Evolutionary conservation across 2,797 vertebrate species (phyloP).

Genomic region (Uromys caudimaculatus): DNA sequence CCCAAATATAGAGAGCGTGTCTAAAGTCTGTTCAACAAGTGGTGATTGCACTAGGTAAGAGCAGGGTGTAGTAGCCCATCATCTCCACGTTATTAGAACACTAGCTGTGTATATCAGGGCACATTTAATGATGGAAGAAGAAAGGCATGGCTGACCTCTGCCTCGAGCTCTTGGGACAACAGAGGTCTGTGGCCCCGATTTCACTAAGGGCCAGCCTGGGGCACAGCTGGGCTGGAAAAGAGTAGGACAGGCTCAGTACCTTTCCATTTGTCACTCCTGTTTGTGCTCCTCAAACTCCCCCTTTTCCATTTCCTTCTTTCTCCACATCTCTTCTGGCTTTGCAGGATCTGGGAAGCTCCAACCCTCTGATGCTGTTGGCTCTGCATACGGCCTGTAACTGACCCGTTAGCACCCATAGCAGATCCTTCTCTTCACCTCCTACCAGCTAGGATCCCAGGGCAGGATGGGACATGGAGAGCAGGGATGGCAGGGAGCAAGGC

Average conservation of each 20-base stretch:
- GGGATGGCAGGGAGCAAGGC: background rate
- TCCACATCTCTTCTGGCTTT: background rate
- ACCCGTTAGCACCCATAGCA: background rate
- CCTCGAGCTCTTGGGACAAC: too few species aligned
- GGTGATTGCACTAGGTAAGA: rapidly evolving
- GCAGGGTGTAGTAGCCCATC: rapidly evolving
- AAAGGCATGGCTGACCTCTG: background rate
- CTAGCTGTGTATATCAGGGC: rapidly evolving
- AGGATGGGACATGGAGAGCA: background rate
- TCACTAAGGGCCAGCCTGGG: background rate
- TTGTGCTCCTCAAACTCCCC: background rate
- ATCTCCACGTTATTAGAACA: rapidly evolving
- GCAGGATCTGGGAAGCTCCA: too few species aligned
- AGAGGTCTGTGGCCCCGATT: background rate
- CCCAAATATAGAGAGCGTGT: too few species aligned
- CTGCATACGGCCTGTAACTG: background rate
- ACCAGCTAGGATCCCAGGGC: rapidly evolving
- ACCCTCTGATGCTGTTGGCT: background rate
- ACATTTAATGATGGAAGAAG: background rate
- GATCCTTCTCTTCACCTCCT: background rate
- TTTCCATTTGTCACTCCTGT: background rate
- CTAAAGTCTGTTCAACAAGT: background rate
- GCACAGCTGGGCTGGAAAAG: background rate
- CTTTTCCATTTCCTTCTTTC: background rate
- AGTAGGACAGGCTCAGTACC: too few species aligned